Base-by-base conservation (phyloP, 2,797 vertebrate species). In the Molossus molossus region DNA sequence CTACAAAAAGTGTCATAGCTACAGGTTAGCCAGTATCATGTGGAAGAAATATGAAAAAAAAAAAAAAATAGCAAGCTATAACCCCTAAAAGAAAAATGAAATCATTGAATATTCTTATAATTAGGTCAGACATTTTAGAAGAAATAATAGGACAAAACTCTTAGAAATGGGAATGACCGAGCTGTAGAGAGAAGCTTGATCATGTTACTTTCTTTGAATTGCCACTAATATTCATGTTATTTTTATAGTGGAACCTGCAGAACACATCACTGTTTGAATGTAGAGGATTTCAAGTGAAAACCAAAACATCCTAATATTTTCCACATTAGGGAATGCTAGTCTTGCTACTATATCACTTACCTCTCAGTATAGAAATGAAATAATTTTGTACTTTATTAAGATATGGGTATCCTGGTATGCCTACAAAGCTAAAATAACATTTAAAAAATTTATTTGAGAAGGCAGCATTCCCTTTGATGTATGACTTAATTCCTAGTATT, bases 401-500 rank as follows among this genome's bases (percentile, higher is more conserved):
- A 65, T 64, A 60, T 48, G 14, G 15, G n/a, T 84, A 18, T 89
- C 9, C 48, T 72, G 37, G 60, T 55, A 69, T 58, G 27, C 40
- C 27, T 79, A 76, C 37, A 72, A 40, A 76, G 11, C 37, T 90
- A 67, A 87, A 91, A 81, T 6, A 14, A 62, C 50, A 18, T 70
- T 75, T 13, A 75, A 82, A 20, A 6, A 1, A 0, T 40, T 23
- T 60, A 33, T 93, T 79, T 64, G 73, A 33, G 33, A 73, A 85
- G 3, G 4, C 27, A 90, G 37, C 13, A 3, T 90, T 93, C 73
- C 57, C 29, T 94, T 94, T 87, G 33, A 90, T 50, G 7, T 55
- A 33, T 86, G 50, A n/a, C 29, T 90, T 82, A 76, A 25, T 90
- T 72, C 73, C 57, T 96, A 33, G 15, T 87, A 29, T 90, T 75